Percentiles rank a stretch among this genome's conserved stretches.
Evolutionary conservation across 2,888 invertebrate species (phyloP).

Genomic region (Branchinecta sandiegonensis): DNA sequence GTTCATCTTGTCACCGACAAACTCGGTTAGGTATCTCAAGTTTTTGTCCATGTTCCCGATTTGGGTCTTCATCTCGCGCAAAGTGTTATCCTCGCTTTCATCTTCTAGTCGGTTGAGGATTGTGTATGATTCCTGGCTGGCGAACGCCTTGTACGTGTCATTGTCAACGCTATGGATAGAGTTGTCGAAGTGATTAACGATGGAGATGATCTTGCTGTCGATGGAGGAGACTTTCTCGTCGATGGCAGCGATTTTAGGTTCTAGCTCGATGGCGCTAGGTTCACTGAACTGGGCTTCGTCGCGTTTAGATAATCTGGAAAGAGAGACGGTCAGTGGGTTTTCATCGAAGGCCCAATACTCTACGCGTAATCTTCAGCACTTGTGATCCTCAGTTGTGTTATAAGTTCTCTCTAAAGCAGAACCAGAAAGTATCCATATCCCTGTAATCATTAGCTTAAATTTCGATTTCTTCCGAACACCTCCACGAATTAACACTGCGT

Average conservation of each 20-base stretch:
- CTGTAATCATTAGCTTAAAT: too few relatives aligned
- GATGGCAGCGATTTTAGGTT: slow-evolving; percentile 51
- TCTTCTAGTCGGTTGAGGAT: slow-evolving; percentile 30
- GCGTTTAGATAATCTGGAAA: neutral
- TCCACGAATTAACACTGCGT: too few relatives aligned
- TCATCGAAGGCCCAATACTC: neutral
- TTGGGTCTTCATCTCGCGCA: slow-evolving; percentile 38
- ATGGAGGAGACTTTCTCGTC: slow-evolving; percentile 69
- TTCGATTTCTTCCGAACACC: too few relatives aligned
- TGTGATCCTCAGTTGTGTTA: too few relatives aligned
- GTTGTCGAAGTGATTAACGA: slow-evolving; percentile 68
- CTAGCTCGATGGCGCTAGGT: slow-evolving; percentile 39
- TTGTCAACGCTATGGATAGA: slow-evolving; percentile 51
- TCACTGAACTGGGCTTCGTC: slow-evolving; percentile 37
- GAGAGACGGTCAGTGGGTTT: neutral
- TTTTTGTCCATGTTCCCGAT: slow-evolving; percentile 65
- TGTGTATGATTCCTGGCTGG: slow-evolving; percentile 72
- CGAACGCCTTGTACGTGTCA: slow-evolving; percentile 52
- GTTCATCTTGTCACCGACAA: slow-evolving; percentile 64
- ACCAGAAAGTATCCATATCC: too few relatives aligned
- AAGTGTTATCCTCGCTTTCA: neutral
- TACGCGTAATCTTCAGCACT: too few relatives aligned
- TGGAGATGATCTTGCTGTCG: slow-evolving; percentile 56
- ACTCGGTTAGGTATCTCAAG: slow-evolving; percentile 66
- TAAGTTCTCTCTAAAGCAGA: too few relatives aligned